phyloP scores from a whole-genome alignment of 2,797 vertebrate genomes.

The Parambassis ranga region DNA sequence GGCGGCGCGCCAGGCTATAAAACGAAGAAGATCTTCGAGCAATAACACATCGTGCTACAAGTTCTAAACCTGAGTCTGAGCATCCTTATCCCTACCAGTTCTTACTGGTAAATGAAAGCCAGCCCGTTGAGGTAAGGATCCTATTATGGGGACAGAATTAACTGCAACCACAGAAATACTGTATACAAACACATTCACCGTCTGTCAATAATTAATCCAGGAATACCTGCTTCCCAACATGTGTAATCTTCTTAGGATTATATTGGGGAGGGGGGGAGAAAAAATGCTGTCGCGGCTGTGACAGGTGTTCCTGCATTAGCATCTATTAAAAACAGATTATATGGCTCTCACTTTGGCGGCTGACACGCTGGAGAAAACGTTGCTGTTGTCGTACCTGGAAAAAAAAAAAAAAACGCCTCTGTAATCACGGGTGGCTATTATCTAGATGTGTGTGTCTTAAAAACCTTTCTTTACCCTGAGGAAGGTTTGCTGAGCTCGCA shows the following conservation, averaged over 20 bases:
- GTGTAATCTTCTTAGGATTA: slow-evolving; percentile 93
- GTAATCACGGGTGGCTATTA: slow-evolving; percentile 51
- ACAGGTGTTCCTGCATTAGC: slow-evolving; percentile 92
- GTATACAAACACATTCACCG: slow-evolving; percentile 64
- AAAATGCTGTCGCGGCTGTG: slow-evolving; percentile 84
- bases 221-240: slow-evolving; percentile 95
- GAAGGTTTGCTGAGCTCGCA: slow-evolving; percentile 54
- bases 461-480: slow-evolving; percentile 57
- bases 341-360: slow-evolving; percentile 65
- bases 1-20: neutral
- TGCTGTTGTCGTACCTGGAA: slow-evolving; percentile 58
- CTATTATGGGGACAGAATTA: slow-evolving; percentile 13
- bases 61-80: neutral
- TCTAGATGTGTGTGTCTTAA: slow-evolving; percentile 49
- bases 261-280: slow-evolving; percentile 85
- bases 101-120: slow-evolving; percentile 7
- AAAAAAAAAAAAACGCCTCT: slow-evolving; percentile 44
- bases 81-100: neutral
- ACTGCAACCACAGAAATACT: neutral
- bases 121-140: slow-evolving; percentile 14
- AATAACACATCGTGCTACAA: neutral
- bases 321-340: slow-evolving; percentile 80
- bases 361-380: slow-evolving; percentile 53
- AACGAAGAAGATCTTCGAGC: no score
- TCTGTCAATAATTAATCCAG: slow-evolving; percentile 85